Evolutionary conservation across 1,140 invertebrate genomes (phyloP).

Genomic region (Drosophila ficusphila): DNA sequence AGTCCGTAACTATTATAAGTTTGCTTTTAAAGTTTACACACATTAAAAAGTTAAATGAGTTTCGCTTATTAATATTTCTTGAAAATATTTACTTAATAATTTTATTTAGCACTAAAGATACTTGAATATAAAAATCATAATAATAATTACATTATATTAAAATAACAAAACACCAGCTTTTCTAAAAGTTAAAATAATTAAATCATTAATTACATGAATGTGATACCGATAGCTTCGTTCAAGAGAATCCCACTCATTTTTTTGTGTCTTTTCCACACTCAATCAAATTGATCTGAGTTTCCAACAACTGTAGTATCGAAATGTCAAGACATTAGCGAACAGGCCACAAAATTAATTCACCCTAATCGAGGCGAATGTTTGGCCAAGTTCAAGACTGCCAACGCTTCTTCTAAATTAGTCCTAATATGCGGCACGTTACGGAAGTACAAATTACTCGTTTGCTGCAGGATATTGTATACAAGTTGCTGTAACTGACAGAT

Average conservation of each 20-base stretch:
- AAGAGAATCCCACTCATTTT: neutral
- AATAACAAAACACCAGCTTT: too few relatives aligned
- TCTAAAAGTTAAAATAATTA: too few relatives aligned
- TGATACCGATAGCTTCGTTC: neutral
- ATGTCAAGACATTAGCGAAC: constrained; percentile 54
- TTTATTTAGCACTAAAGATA: too few relatives aligned
- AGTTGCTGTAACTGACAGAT: constrained; percentile 66
- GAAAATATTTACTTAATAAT: neutral
- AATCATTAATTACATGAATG: too few relatives aligned
- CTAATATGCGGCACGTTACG: constrained; percentile 64
- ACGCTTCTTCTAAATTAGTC: constrained; percentile 46
- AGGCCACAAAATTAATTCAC: constrained; percentile 57
- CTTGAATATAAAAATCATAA: too few relatives aligned
- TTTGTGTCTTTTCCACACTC: neutral
- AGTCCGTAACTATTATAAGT: too few relatives aligned
- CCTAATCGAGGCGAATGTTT: constrained; percentile 70
- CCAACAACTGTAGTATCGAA: constrained; percentile 11
- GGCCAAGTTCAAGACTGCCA: constrained; percentile 36
- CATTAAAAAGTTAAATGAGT: too few relatives aligned
- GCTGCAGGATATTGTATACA: constrained; percentile 22
- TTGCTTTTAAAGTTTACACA: too few relatives aligned
- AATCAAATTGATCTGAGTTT: constrained; percentile 19
- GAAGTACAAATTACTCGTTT: constrained; percentile 29
- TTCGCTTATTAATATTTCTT: too few relatives aligned
- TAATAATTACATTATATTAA: too few relatives aligned